Percentiles rank a stretch among this genome's conserved stretches.
Conservation (phyloP, 2,113 vertebrate species). For the Tragelaphus buxtoni region DNA sequence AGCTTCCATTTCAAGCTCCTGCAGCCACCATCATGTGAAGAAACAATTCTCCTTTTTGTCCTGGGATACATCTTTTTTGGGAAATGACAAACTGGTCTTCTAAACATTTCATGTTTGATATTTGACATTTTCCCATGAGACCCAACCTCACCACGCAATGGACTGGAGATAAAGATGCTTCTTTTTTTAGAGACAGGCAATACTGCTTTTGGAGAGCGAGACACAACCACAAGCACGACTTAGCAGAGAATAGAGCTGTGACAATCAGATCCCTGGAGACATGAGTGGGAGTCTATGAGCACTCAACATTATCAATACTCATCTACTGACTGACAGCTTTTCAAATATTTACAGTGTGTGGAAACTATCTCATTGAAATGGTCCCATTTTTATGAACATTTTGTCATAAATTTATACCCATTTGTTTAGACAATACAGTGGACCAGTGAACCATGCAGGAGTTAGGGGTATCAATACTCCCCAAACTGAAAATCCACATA, state of each 20-base stretch:
- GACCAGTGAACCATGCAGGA: background rate
- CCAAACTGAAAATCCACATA: background rate
- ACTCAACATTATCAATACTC: background rate
- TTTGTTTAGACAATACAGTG: background rate
- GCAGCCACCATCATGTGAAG: conserved; percentile 4
- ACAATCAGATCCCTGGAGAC: background rate
- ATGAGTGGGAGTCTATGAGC: background rate
- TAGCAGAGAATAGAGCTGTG: background rate
- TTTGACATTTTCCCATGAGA: conserved; percentile 61
- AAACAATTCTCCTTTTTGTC: background rate
- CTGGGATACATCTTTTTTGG: conserved; percentile 21
- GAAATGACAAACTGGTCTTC: conserved; percentile 33
- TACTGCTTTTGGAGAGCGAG: background rate
- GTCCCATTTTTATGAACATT: background rate
- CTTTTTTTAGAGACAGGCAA: background rate
- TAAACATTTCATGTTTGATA: conserved; percentile 46
- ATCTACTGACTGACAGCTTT: background rate
- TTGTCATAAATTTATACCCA: background rate
- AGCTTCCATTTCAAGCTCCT: conserved; percentile 26
- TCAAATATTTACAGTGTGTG: background rate
- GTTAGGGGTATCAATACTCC: background rate
- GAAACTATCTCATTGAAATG: background rate
- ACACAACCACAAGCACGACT: background rate
- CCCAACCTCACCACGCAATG: background rate
- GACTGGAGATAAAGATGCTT: background rate